These are phyloP conservation scores for Adineta ricciae DNA, from an alignment of 2,888 invertebrate genomes.

Conservation along the genomic window DNA sequence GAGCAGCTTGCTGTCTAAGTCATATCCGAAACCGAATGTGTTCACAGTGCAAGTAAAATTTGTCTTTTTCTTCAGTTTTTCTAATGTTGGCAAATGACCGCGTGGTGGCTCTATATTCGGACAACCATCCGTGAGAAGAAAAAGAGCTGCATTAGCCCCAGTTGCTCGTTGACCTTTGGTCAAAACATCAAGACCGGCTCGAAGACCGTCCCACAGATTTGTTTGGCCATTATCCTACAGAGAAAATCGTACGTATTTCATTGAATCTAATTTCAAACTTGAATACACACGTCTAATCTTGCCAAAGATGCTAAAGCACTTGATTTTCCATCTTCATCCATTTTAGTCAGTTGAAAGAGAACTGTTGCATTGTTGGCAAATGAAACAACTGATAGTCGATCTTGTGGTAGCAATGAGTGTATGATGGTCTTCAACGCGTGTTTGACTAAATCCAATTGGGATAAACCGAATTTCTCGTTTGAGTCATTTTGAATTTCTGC, in stretches of 20 bases:
- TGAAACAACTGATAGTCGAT: constrained; percentile 11
- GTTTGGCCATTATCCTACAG: not conserved
- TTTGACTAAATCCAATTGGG: not conserved
- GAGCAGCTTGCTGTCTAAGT: not conserved
- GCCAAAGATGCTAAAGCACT: not conserved
- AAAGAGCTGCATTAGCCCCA: not conserved
- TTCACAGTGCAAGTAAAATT: not conserved
- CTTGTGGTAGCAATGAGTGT: not conserved
- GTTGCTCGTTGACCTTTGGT: not conserved
- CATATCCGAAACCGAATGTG: constrained; percentile 2
- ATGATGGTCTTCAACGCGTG: not conserved
- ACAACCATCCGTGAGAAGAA: not conserved
- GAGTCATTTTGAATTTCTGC: not conserved
- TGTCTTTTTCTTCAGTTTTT: not conserved
- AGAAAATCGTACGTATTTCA: too few species aligned
- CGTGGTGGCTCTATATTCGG: not conserved
- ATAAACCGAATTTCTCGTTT: constrained; percentile 10
- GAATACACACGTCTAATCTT: not conserved
- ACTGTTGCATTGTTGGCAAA: not conserved
- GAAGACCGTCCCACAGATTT: constrained; percentile 10
- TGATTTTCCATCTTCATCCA: not conserved
- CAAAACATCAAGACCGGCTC: not conserved
- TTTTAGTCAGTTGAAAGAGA: not conserved
- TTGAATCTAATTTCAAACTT: too few species aligned
- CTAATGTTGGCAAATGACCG: not conserved